phyloP scores from a whole-genome alignment of 2,797 vertebrate species.

The Manis pentadactyla region DNA sequence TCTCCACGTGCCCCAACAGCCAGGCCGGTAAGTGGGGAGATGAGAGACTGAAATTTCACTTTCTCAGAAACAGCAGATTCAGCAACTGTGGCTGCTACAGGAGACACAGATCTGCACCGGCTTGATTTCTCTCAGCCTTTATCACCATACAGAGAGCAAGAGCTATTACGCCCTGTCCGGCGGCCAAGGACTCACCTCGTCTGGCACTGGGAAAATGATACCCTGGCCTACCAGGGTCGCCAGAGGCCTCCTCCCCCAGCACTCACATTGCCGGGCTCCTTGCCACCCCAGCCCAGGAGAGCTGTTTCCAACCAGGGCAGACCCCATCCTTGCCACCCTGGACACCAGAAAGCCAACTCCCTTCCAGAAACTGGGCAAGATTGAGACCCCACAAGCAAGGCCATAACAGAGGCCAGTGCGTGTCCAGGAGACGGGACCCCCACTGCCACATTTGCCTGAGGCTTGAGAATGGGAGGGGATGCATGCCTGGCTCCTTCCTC shows the following conservation, averaged over 20 bases:
- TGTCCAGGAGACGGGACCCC: neutral
- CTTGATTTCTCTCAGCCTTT: slow-evolving; percentile 74
- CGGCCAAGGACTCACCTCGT: slow-evolving; percentile 69
- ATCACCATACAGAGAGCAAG: slow-evolving; percentile 57
- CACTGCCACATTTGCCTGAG: neutral
- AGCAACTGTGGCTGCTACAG: slow-evolving; percentile 75
- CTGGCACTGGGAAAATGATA: slow-evolving; percentile 72
- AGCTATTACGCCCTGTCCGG: slow-evolving; percentile 69
- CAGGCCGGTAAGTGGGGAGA: neutral
- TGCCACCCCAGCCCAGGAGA: neutral
- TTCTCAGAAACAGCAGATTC: slow-evolving; percentile 81
- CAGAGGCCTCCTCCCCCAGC: slow-evolving; percentile 42
- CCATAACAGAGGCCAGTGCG: neutral
- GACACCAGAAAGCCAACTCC: neutral
- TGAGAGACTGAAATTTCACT: slow-evolving; percentile 68
- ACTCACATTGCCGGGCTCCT: neutral
- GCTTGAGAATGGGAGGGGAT: neutral
- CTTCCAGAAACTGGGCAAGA: neutral
- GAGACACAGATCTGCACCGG: slow-evolving; percentile 69
- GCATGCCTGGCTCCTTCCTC: neutral
- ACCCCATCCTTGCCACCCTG: neutral
- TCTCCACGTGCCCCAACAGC: neutral
- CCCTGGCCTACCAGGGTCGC: neutral
- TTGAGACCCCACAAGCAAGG: neutral
- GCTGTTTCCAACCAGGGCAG: neutral